phyloP scores from a whole-genome alignment of 2,113 vertebrate species.

The Megaleporinus macrocephalus region DNA sequence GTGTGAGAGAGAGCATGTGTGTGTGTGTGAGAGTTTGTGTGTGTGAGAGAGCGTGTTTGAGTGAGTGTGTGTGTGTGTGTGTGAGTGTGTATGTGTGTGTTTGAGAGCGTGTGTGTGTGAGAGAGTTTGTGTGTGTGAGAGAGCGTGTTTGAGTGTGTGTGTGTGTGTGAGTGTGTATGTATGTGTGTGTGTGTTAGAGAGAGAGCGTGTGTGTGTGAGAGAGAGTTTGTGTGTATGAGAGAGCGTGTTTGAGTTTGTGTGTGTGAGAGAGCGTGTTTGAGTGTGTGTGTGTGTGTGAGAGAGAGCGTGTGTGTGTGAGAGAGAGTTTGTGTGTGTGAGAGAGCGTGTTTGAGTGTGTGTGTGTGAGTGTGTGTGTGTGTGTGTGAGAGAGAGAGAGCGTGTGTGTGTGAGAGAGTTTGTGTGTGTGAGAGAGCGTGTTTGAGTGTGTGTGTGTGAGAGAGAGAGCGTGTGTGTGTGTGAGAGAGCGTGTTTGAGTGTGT shows the following conservation, averaged over 20 bases:
- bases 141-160: conserved; percentile 11
- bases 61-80: neutral
- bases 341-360: too few species aligned
- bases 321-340: too few species aligned
- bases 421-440: neutral
- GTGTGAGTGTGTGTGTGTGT: neutral
- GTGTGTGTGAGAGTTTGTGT: too few species aligned
- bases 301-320: too few species aligned
- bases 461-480: too few species aligned
- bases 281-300: too few species aligned
- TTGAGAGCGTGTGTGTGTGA: too few species aligned
- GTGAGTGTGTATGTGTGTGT: neutral
- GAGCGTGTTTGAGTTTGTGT: neutral
- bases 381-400: neutral
- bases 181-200: conserved; percentile 21
- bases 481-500: too few species aligned
- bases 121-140: conserved; percentile 30
- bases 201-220: conserved; percentile 22
- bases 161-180: too few species aligned
- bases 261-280: conserved; percentile 33
- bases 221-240: too few species aligned
- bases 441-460: too few species aligned
- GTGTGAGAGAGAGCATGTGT: too few species aligned
- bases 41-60: neutral
- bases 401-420: neutral